These are phyloP conservation scores for Tipula confusa DNA, from an alignment of 2,888 invertebrate genomes.

Conservation along the genomic window DNA sequence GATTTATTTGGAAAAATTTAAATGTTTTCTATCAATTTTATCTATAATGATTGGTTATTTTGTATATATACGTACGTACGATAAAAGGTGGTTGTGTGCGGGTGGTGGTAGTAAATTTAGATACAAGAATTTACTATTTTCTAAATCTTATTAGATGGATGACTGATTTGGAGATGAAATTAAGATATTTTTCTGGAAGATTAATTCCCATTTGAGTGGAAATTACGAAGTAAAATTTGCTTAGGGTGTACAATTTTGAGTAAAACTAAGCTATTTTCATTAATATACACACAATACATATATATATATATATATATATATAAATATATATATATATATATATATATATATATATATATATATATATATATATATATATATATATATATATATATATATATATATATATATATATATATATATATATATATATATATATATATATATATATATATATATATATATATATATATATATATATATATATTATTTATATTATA, in stretches of 20 bases:
- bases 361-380: too few relatives aligned
- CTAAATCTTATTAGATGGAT: conserved; percentile 1
- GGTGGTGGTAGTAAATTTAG: background rate
- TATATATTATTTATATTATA: too few relatives aligned
- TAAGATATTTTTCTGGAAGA: conserved; percentile 20
- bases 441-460: too few relatives aligned
- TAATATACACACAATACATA: too few relatives aligned
- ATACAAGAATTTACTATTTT: background rate
- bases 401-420: too few relatives aligned
- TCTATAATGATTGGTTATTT: conserved; percentile 13
- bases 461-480: too few relatives aligned
- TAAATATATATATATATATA: too few relatives aligned
- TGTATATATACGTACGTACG: too few relatives aligned
- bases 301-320: too few relatives aligned
- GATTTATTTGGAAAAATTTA: conserved; percentile 4
- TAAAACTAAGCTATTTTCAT: background rate
- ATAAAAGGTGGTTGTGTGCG: background rate
- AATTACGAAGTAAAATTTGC: background rate
- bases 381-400: too few relatives aligned
- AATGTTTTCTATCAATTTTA: background rate
- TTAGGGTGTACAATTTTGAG: background rate
- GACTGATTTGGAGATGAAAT: background rate
- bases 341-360: too few relatives aligned
- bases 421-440: too few relatives aligned
- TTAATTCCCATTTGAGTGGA: conserved; percentile 12